Conservation (phyloP, 2,888 invertebrate genomes). For the Caenorhabditis auriculariae region DNA sequence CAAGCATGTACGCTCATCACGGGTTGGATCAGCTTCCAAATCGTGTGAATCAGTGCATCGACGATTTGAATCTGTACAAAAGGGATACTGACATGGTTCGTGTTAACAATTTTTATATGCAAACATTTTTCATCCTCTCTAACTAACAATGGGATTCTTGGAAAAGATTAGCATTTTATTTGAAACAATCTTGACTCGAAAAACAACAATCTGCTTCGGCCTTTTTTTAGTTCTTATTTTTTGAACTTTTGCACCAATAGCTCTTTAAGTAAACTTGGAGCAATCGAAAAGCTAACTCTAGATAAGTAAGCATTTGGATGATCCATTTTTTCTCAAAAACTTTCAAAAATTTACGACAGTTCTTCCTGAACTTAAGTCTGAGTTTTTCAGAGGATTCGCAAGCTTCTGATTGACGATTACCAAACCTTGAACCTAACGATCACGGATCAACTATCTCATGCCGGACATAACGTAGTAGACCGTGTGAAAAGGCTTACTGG, state of each 20-base stretch:
- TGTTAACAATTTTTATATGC: too few relatives aligned
- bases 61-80: slow-evolving; percentile 59
- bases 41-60: slow-evolving; percentile 57
- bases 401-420: slow-evolving; percentile 57
- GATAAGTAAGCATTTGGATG: too few relatives aligned
- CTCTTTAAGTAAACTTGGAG: too few relatives aligned
- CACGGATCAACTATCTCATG: slow-evolving; percentile 32
- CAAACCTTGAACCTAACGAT: slow-evolving; percentile 47
- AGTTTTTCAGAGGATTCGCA: slow-evolving; percentile 50
- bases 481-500: slow-evolving; percentile 54
- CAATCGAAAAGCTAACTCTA: too few relatives aligned
- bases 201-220: background rate
- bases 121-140: too few relatives aligned
- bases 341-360: too few relatives aligned
- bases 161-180: too few relatives aligned
- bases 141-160: too few relatives aligned
- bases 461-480: slow-evolving; percentile 48
- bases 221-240: background rate
- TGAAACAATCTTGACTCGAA: too few relatives aligned
- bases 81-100: slow-evolving; percentile 53
- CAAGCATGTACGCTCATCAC: slow-evolving; percentile 58
- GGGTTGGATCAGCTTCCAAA: slow-evolving; percentile 58
- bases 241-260: background rate
- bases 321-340: too few relatives aligned
- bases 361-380: too few relatives aligned